Conservation (phyloP, 2,888 invertebrate species). For the Pseudanteris insignis region DNA sequence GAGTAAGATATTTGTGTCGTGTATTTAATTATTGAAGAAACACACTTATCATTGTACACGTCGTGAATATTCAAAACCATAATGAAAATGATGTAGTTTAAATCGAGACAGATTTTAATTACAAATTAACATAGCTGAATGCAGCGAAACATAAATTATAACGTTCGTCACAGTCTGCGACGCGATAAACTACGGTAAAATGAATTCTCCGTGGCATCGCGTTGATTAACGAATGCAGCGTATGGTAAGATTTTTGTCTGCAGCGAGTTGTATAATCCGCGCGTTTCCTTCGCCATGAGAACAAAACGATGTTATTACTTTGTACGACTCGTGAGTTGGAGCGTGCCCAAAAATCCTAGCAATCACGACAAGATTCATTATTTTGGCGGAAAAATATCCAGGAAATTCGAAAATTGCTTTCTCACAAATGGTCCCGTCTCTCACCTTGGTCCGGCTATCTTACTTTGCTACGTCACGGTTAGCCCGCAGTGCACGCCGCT, state of each 20-base stretch:
- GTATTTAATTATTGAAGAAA: too few species aligned
- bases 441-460: conserved; percentile 25
- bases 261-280: conserved; percentile 30
- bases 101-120: too few species aligned
- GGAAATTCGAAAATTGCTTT: conserved; percentile 52
- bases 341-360: conserved; percentile 49
- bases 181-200: conserved; percentile 14
- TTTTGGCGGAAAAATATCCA: conserved; percentile 49
- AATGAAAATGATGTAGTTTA: too few species aligned
- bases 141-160: too few species aligned
- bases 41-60: too few species aligned
- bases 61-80: too few species aligned
- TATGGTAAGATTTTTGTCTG: conserved; percentile 20
- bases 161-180: too few species aligned
- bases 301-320: conserved; percentile 46
- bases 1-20: too few species aligned
- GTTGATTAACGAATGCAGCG: conserved; percentile 31
- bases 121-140: too few species aligned
- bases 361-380: conserved; percentile 46
- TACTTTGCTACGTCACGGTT: conserved; percentile 15
- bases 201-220: conserved; percentile 6
- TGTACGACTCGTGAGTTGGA: conserved; percentile 50
- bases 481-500: conserved; percentile 7
- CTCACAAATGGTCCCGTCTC: conserved; percentile 47
- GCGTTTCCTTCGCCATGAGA: conserved; percentile 29